Percentiles rank a stretch among this genome's conserved stretches.
Conservation (phyloP, 2,888 invertebrate genomes). For the Gibbula magus region DNA sequence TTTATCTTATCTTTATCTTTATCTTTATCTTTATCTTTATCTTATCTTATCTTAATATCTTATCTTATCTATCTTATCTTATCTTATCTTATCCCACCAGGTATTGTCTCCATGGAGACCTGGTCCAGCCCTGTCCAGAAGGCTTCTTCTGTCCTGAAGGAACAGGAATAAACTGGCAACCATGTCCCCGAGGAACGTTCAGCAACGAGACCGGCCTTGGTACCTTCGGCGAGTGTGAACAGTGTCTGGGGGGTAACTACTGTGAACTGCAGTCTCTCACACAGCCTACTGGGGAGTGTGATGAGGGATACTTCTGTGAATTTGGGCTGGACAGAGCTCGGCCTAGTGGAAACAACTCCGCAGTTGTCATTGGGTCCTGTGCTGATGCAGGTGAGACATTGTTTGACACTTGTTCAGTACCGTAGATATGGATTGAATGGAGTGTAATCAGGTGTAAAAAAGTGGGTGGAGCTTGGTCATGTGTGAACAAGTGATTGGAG, state of each 20-base stretch:
- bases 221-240: constrained; percentile 58
- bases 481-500: too few relatives aligned
- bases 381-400: constrained; percentile 37
- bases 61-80: not conserved
- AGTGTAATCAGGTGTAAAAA: too few relatives aligned
- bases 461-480: too few relatives aligned
- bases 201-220: constrained; percentile 69
- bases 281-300: constrained; percentile 60
- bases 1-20: too few relatives aligned
- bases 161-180: constrained; percentile 69
- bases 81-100: constrained; percentile 39
- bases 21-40: not conserved
- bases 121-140: constrained; percentile 61
- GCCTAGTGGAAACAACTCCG: constrained; percentile 54
- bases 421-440: too few relatives aligned
- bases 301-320: constrained; percentile 69
- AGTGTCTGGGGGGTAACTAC: constrained; percentile 70
- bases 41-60: not conserved
- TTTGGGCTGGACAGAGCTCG: constrained; percentile 66
- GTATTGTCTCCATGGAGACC: constrained; percentile 68
- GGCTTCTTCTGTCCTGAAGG: constrained; percentile 71
- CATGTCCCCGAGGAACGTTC: constrained; percentile 69
- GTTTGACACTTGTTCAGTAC: too few relatives aligned
- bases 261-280: constrained; percentile 57
- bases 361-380: constrained; percentile 51